Base-by-base conservation (phyloP, 2,797 vertebrate genomes). In the Cryptoblepharus egeriae region DNA sequence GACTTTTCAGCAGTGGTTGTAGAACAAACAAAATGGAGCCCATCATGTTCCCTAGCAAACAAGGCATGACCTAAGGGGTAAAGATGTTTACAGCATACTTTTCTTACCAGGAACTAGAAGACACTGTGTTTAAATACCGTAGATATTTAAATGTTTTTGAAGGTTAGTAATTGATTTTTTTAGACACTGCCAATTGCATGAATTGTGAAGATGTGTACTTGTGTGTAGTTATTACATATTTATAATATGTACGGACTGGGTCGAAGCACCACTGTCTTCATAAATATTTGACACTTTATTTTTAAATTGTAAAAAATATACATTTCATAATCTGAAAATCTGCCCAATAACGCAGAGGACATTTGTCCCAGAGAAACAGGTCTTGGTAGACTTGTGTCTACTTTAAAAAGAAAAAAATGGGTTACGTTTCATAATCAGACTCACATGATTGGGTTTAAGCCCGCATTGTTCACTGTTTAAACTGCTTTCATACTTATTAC, bases 151-250 rank as follows among this genome's bases (percentile, higher is more conserved):
- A 94, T 96, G 97, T 97, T 97, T 96, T 96, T 97, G 95, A 92
- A 96, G 94, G 95, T 92, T 95, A 96, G 97, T 94, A 94, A 93
- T 81, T 94, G 95, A 96, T 97, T 96, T 96, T 95, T 96, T 95
- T 97, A 97, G 96, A 96, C 96, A 96, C 93, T 96, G 96, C 97
- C 94, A 97, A 96, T 96, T 88, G 97, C 98, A 99, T 99, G 97
- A 97, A 95, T 95, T 95, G 95, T 97, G 96, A 95, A 96, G 95
- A 93, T 97, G 96, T 98, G 96, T 97, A 95, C 94, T 79, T 96
- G 97, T 98, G 96, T 94, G 97, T 98, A 98, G 97, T 95, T 97
- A 93, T 96, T 96, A 96, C 96, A 96, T 95, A 97, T 97, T 97
- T 97, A 97, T 98, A 97, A 97, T 94, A 93, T 58, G 70, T 95